Percentiles rank a stretch among this genome's conserved stretches.
Conservation (phyloP, 2,797 vertebrate genomes). For the Cossypha niveicapilla region DNA sequence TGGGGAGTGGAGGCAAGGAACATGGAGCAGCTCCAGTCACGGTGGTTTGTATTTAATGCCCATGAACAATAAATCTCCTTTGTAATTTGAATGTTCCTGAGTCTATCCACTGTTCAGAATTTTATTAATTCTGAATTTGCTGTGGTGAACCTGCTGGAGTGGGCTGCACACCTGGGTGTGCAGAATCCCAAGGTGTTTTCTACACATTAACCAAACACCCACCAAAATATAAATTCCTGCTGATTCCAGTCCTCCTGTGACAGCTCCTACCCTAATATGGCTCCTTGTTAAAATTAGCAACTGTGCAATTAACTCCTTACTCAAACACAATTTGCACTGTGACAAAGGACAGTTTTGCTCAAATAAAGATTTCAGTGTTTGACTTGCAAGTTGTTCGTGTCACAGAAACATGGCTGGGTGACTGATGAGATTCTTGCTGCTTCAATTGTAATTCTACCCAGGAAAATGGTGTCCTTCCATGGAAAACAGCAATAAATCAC, state of each 20-base stretch:
- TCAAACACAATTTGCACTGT: not conserved
- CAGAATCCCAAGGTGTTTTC: not conserved
- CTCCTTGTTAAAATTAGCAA: not conserved
- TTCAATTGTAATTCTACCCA: not conserved
- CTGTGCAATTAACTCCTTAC: constrained; percentile 12
- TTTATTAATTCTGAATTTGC: not conserved
- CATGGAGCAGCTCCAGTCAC: not conserved
- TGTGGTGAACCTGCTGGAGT: not conserved
- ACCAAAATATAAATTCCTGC: not conserved
- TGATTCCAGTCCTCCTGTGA: not conserved
- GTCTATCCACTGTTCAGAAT: not conserved
- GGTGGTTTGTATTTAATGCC: not conserved
- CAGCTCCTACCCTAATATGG: not conserved
- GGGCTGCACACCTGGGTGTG: not conserved
- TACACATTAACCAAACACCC: not conserved
- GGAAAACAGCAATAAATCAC: constrained; percentile 21
- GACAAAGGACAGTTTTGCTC: not conserved
- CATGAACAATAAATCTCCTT: not conserved
- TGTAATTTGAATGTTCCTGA: not conserved
- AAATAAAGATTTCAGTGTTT: constrained; percentile 16
- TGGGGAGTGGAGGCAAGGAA: not conserved
- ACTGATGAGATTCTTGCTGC: not conserved
- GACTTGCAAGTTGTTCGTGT: not conserved
- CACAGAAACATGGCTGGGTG: not conserved
- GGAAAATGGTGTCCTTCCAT: not conserved